Evolutionary conservation across 1,140 invertebrate species (phyloP).

Genomic region (Oryctes rhinoceros): DNA sequence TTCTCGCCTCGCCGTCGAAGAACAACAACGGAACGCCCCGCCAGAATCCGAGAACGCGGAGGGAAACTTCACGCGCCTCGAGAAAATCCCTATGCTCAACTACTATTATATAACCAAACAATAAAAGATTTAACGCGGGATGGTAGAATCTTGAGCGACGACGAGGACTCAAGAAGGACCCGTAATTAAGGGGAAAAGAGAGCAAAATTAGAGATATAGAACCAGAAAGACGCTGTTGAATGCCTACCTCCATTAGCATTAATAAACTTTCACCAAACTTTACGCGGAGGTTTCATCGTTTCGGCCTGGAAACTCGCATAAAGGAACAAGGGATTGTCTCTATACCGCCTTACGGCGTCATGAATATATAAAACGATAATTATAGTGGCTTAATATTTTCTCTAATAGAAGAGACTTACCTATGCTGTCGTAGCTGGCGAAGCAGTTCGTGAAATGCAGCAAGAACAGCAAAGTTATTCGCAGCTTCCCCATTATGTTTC

Average conservation of each 20-base stretch:
- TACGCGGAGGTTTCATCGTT: background rate
- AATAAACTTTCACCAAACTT: slow-evolving; percentile 1
- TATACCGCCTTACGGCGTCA: background rate
- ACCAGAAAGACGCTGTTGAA: slow-evolving; percentile 21
- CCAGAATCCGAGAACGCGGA: background rate
- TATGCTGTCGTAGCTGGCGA: background rate
- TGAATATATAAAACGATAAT: background rate
- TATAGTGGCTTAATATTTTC: background rate
- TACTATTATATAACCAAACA: slow-evolving; percentile 22
- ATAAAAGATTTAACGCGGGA: slow-evolving; percentile 7
- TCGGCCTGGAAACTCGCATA: background rate
- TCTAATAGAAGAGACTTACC: background rate
- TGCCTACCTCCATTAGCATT: slow-evolving; percentile 17
- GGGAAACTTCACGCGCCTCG: background rate
- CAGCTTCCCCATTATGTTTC: background rate
- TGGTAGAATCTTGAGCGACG: background rate
- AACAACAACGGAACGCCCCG: slow-evolving; percentile 5
- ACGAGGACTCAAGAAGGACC: background rate
- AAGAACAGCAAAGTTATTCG: background rate
- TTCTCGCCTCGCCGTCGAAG: background rate
- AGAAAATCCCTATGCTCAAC: slow-evolving; percentile 9
- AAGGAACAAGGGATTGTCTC: too few relatives aligned
- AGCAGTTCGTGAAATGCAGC: background rate
- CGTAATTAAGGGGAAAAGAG: slow-evolving; percentile 12
- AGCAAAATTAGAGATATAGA: slow-evolving; percentile 14